Base-by-base conservation (phyloP, 2,797 vertebrate species). In the Graptemys geographica region DNA sequence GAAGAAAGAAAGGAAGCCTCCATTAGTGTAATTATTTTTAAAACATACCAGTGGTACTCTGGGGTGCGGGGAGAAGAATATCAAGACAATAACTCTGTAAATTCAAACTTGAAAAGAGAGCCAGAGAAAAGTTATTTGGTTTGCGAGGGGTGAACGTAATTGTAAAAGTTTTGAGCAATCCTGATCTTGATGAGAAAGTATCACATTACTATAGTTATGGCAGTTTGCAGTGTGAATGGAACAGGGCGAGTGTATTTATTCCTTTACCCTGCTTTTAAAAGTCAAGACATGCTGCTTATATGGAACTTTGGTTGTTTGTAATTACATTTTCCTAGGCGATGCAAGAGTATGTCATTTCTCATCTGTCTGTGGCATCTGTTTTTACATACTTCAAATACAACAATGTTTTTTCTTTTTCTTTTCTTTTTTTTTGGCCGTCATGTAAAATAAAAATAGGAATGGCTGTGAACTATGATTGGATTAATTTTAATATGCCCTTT, bases 281-380 rank as follows among this genome's bases (percentile, higher is more conserved):
- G 87, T 53, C 81, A 84, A 93, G 92, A 86, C 91, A 87, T 87
- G 88, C 88, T 93, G 56, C 49, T 92, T 95, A 86, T 96, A 84
- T 89, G 80, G 47, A 15, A 52, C 72, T 86, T 95, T 57, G 56
- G 44, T 95, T 90, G 87, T 93, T 97, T 91, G 59, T 93, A 95
- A 96, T 97, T 86, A 82, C 80, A 79, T 96, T 94, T 96, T 62
- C 80, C 49, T 92, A 90, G 96, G 84, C 92, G 85, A 92, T 94
- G 55, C 80, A 80, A 33, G 86, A 95, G 44, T 55, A 95, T 94
- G 91, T 49, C 57, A 59, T 93, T 95, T 96, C 86, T 96, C 90
- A 92, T 3, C 59, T 2, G 21, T 94, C 80, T 93, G 37, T 65
- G 81, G 91, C 92, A 96, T 95, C 95, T 96, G 95, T 93, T 96